Conservation (phyloP, 2,888 invertebrate species). For the Pinctada fucata region DNA sequence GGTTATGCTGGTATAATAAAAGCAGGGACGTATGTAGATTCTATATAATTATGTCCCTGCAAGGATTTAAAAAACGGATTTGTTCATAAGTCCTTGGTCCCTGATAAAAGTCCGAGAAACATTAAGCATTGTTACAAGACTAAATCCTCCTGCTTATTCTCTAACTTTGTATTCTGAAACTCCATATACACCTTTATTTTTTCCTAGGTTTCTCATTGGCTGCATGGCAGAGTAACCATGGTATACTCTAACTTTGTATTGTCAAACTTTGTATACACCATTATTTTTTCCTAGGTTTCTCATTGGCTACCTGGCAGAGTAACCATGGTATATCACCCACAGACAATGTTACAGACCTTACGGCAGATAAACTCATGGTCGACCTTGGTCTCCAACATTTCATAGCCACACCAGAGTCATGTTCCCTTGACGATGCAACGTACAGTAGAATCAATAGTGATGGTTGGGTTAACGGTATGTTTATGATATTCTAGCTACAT, state of each 20-base stretch:
- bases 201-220: constrained; percentile 25
- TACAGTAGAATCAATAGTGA: constrained; percentile 5
- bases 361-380: constrained; percentile 23
- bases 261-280: too few relatives aligned
- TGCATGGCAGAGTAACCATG: constrained; percentile 14
- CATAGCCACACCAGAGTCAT: constrained; percentile 17
- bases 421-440: constrained; percentile 3
- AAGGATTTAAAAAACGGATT: too few relatives aligned
- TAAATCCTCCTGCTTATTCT: too few relatives aligned
- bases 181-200: too few relatives aligned
- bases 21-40: too few relatives aligned
- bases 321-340: not conserved
- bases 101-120: too few relatives aligned
- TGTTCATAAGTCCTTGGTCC: too few relatives aligned
- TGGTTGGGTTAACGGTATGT: constrained; percentile 34
- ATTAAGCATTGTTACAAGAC: too few relatives aligned
- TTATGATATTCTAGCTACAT: not conserved
- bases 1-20: too few relatives aligned
- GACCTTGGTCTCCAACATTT: constrained; percentile 29
- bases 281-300: constrained; percentile 15
- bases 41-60: too few relatives aligned
- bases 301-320: constrained; percentile 19
- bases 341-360: constrained; percentile 4
- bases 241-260: too few relatives aligned
- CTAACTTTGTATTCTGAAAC: too few relatives aligned